Evolutionary conservation across 2,888 invertebrate genomes (phyloP), one percentile per base, ranked within the genome.

Genomic region (Pyrrhia umbra): DNA sequence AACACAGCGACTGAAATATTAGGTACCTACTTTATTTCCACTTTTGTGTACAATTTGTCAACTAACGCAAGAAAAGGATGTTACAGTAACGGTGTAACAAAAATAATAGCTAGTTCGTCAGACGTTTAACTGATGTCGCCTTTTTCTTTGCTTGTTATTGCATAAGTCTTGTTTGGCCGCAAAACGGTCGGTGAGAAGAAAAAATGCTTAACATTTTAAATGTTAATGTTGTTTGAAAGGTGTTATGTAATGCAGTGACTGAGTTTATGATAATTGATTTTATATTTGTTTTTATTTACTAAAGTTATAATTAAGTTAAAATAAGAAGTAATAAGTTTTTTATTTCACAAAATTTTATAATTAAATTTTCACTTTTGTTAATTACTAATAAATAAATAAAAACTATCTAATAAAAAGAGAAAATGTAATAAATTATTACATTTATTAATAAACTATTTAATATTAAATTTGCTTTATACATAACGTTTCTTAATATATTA

Each of bases 161-260:
- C 69, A 58, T 74, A 76, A 74, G 13, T 13, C 43, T 49, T 47
- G 27, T 62, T 60, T 63, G 50, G 55, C 39, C 21, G 16, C 42
- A 27, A 62, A 63, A 43, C 56, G 16, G 49, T 25, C 21, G 27
- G 25, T 51, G 51, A 56, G 37, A 42, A 37, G 39, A 59, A 62
- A 55, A 51, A 16, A 50, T 34, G 30, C 27, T 45, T 43, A 60
- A 68, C 18, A 59, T 74, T 56, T 65, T 34, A 65, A 20, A 45
- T 49, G 54, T 68, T 55, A 61, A 68, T 55, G 37, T 20, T 47
- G 9, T 66, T 74, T 58, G 71, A 77, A 71, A 79, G 69, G 65
- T n/a, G 16, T 79, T 79, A 68, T 23, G 71, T 30, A 75, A 78
- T 56, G 4, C 9, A 0, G 25, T 25, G 23, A n/a, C 43, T 15